Evolutionary conservation across 2,113 vertebrate species (phyloP), one percentile per base, ranked within the genome.

Genomic region (Centrocercus urophasianus): DNA sequence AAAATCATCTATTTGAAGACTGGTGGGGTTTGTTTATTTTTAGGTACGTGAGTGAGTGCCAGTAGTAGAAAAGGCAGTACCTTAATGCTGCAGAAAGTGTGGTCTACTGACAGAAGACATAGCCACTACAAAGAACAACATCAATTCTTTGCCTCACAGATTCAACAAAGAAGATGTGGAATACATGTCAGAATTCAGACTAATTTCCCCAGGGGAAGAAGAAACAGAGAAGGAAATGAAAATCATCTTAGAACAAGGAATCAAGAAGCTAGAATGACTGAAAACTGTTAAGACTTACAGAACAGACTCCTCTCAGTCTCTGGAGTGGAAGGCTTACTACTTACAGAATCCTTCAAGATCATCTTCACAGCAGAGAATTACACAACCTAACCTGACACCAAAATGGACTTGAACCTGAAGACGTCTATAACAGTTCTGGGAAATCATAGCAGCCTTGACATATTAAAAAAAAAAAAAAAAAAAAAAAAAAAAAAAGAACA

Each of bases 201-300:
- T 92, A 90, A 95, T 95, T 93, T 93, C 90, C 90, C 88, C 90
- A 88, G 25, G 76, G 76, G 85, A 93, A 73, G 76, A 74, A 81
- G 63, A 94, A 90, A 86, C 72, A 81, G 24, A 84, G 42, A 86
- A 84, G 36, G 27, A 96, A 94, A 95, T 54, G 83, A 82, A 91
- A 93, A 94, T 88, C 52, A 79, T 76, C 40, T 93, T 93, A 91
- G 85, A 90, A 93, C 30, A 94, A 86, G 70, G 87, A 95, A 91
- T 91, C 85, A 88, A 91, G 88, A 86, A 94, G 86, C 77, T 82
- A 78, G 66, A 91, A 86, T 73, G 48, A 86, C n/a, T 86, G 21
- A 91, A 63, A 27, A 70, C 36, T 61, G n/a, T 21, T 27, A 83
- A 48, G 36, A 63, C 82, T 66, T 47, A 83, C 1, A 3, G 80